Conservation (phyloP, 2,113 vertebrate species). For the Amphiprion percula region DNA sequence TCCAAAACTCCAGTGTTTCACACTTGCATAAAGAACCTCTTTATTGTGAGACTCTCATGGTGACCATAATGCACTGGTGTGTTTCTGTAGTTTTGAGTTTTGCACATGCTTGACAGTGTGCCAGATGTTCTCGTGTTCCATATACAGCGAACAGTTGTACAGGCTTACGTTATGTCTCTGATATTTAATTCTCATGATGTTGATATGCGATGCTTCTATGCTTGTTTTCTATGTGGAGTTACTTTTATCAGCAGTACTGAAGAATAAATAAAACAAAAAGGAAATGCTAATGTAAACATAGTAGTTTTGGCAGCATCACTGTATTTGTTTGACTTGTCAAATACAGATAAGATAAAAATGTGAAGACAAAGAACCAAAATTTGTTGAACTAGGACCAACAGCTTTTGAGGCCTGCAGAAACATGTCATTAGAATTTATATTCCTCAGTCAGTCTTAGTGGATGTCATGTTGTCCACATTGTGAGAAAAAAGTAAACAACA, state of each 20-base stretch:
- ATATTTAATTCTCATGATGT: background rate
- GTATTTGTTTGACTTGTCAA: slow-evolving; percentile 15
- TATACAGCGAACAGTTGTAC: too few species aligned
- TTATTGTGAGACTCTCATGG: too few species aligned
- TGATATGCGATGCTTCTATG: background rate
- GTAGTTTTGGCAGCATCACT: slow-evolving; percentile 1
- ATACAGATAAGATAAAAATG: slow-evolving; percentile 3
- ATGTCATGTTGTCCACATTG: background rate
- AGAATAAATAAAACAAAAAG: background rate
- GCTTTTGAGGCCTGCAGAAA: background rate
- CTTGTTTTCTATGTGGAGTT: background rate
- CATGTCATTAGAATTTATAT: slow-evolving; percentile 12
- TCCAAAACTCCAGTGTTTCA: too few species aligned
- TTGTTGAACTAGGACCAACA: background rate
- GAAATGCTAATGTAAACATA: background rate
- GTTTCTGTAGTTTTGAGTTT: too few species aligned
- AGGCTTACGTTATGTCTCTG: background rate
- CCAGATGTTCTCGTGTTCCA: too few species aligned
- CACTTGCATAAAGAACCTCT: too few species aligned
- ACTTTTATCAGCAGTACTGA: background rate
- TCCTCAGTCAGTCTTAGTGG: slow-evolving; percentile 1
- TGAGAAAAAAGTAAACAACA: slow-evolving; percentile 4
- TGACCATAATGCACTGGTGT: too few species aligned
- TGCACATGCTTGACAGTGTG: too few species aligned
- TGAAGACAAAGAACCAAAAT: background rate